phyloP scores from a whole-genome alignment of 2,797 vertebrate species.

The Eulemur rubriventer region DNA sequence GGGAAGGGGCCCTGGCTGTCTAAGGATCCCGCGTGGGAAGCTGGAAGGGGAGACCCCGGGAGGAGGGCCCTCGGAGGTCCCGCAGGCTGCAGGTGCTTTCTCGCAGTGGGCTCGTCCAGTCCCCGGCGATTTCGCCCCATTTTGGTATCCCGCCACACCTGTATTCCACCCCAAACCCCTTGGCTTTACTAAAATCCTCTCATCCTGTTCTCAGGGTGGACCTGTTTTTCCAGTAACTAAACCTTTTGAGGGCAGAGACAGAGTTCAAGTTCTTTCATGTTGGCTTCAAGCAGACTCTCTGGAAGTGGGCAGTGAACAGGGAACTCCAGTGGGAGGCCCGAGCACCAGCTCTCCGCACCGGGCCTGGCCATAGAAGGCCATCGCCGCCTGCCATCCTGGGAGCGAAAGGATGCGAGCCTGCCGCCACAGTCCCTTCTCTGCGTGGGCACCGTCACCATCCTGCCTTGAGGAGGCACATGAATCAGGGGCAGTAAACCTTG shows the following conservation, averaged over 20 bases:
- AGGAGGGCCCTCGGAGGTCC: neutral
- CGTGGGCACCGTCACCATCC: fast-evolving
- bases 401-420: neutral
- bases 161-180: neutral
- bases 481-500: neutral
- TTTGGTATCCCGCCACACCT: neutral
- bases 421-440: neutral
- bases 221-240: neutral
- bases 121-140: fast-evolving
- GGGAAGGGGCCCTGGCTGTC: neutral
- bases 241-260: neutral
- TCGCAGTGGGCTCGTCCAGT: neutral
- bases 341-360: fast-evolving
- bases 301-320: neutral
- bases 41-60: neutral
- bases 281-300: neutral
- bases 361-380: neutral
- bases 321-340: neutral
- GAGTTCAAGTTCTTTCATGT: neutral
- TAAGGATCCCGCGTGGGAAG: neutral
- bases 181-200: neutral
- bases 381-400: neutral
- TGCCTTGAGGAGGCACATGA: fast-evolving
- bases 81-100: fast-evolving
- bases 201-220: neutral